phyloP scores from a whole-genome alignment of 2,797 vertebrate species.

The Syndactyla subalaris region DNA sequence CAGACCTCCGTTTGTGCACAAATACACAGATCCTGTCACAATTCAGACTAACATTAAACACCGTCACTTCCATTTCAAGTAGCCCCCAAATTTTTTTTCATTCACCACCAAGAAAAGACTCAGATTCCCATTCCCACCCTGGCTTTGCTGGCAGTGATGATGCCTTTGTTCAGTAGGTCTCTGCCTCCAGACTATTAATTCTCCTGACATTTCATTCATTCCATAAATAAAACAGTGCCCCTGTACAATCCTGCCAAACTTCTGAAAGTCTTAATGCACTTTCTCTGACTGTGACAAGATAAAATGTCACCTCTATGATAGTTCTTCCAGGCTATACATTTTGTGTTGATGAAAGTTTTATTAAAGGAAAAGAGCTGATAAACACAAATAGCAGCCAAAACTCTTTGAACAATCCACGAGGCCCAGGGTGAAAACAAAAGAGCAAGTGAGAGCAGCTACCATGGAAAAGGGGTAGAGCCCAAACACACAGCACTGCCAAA shows the following conservation, averaged over 20 bases:
- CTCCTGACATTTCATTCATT: background rate
- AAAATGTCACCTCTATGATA: background rate
- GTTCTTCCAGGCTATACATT: background rate
- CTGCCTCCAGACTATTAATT: background rate
- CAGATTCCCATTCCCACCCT: background rate
- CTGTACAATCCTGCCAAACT: background rate
- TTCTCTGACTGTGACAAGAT: background rate
- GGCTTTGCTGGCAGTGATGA: background rate
- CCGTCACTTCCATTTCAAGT: background rate
- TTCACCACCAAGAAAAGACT: background rate
- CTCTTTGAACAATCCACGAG: background rate
- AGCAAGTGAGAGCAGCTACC: background rate
- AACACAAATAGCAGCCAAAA: background rate
- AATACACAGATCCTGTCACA: background rate
- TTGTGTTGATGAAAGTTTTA: background rate
- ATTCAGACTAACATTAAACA: background rate
- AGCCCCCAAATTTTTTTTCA: background rate
- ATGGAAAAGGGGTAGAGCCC: background rate
- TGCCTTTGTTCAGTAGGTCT: background rate
- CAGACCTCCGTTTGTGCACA: background rate
- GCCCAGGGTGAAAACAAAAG: background rate
- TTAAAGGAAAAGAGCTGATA: background rate
- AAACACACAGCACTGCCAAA: background rate
- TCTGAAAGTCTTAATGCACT: background rate
- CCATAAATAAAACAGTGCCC: background rate